Evolutionary conservation across 2,888 invertebrate genomes (phyloP).

Genomic region (Steinernema hermaphroditum): DNA sequence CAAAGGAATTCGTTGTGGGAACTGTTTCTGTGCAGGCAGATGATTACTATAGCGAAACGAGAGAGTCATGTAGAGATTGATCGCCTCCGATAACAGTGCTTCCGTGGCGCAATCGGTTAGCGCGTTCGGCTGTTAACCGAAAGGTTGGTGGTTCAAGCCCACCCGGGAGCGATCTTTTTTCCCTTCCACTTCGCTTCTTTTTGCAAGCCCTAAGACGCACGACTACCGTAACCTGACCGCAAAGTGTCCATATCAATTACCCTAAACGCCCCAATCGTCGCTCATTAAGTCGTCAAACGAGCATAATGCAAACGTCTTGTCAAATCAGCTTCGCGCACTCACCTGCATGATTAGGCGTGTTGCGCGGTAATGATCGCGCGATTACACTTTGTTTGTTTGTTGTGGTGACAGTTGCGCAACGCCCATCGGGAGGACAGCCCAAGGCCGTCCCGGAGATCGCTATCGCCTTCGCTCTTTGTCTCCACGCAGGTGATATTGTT

Average conservation of each 20-base stretch:
- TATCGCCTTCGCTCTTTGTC: conserved; percentile 14
- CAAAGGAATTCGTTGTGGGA: no score
- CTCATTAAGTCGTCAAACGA: conserved; percentile 21
- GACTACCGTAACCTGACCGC: no score
- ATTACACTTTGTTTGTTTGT: conserved; percentile 26
- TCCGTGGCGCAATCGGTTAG: conserved; percentile 35
- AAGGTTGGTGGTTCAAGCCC: conserved; percentile 56
- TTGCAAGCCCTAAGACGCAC: no score
- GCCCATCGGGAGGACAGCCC: conserved; percentile 7
- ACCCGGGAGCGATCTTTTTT: conserved; percentile 36
- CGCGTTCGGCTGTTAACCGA: conserved; percentile 58
- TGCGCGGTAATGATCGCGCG: conserved; percentile 18
- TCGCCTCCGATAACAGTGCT: no score
- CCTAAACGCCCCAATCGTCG: background rate
- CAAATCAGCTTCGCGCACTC: conserved; percentile 22
- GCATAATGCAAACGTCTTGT: conserved; percentile 26
- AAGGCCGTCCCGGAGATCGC: conserved; percentile 24
- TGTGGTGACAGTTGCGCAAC: conserved; percentile 29
- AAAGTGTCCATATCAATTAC: background rate
- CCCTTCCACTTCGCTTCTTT: no score
- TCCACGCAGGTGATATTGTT: conserved; percentile 28
- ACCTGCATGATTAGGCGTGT: conserved; percentile 25
- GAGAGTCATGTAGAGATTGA: no score
- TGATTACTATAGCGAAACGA: no score
- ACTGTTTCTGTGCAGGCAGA: no score